Conservation (phyloP, 23 tunicate species). For the Trididemnum clinides region DNA sequence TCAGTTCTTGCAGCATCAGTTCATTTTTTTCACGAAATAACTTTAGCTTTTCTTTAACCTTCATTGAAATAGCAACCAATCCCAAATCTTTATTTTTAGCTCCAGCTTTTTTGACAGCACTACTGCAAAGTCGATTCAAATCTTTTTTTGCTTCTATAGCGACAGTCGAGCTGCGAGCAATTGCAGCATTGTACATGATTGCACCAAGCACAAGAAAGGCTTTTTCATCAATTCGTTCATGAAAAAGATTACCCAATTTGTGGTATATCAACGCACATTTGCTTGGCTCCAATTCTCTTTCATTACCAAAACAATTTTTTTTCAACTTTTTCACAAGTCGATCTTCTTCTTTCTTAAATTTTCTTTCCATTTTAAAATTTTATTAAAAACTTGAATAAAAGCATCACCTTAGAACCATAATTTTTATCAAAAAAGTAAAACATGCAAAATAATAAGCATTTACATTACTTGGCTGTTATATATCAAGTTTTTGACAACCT, state of each 20-base stretch:
- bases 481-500: too few species aligned
- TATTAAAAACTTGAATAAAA: not conserved
- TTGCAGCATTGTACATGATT: not conserved
- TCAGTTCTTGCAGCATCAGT: not conserved
- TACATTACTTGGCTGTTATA: too few species aligned
- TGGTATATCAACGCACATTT: not conserved
- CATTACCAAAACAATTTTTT: not conserved
- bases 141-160: not conserved
- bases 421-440: not conserved
- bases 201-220: not conserved
- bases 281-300: not conserved
- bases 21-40: not conserved
- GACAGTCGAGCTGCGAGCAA: not conserved
- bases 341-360: slow-evolving; percentile 5
- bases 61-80: not conserved
- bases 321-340: not conserved
- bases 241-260: not conserved
- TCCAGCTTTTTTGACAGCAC: not conserved
- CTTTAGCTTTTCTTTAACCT: not conserved
- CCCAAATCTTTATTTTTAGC: not conserved
- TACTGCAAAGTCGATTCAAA: not conserved
- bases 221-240: not conserved
- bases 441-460: not conserved
- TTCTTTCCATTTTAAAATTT: not conserved
- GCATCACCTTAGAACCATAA: not conserved